phyloP scores from a whole-genome alignment of 1,140 invertebrate species.

The Mizuhopecten yessoensis region DNA sequence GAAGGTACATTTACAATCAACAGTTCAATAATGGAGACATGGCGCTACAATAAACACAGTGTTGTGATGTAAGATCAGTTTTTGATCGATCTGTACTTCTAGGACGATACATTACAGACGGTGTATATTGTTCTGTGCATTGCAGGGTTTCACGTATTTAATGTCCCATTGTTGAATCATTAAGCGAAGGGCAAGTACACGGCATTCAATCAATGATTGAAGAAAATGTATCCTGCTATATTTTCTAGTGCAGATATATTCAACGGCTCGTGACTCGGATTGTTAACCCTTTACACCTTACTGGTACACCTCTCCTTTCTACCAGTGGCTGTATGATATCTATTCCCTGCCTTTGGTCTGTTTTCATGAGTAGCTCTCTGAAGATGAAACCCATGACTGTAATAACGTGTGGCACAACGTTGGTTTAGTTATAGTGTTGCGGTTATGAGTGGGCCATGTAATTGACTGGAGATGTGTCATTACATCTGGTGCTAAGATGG shows the following conservation, averaged over 20 bases:
- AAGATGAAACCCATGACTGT: background rate
- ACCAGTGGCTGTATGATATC: background rate
- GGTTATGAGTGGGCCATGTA: background rate
- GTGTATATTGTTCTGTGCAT: background rate
- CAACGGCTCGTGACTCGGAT: background rate
- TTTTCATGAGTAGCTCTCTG: background rate
- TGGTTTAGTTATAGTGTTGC: background rate
- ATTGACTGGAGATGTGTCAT: background rate
- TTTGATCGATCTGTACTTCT: no score
- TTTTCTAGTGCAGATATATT: background rate
- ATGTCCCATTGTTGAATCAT: background rate
- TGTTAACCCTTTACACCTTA: background rate
- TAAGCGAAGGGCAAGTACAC: background rate
- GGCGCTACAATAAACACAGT: no score
- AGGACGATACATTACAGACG: no score
- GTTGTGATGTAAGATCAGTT: no score
- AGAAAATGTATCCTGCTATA: background rate
- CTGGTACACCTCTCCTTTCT: background rate
- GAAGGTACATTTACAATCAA: no score
- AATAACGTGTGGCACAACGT: background rate
- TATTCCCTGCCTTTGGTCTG: background rate
- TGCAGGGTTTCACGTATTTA: background rate
- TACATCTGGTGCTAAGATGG: background rate
- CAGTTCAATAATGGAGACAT: no score
- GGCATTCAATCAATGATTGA: background rate